phyloP scores from a whole-genome alignment of 2,113 vertebrate genomes.

The Pachypanchax playfairii region DNA sequence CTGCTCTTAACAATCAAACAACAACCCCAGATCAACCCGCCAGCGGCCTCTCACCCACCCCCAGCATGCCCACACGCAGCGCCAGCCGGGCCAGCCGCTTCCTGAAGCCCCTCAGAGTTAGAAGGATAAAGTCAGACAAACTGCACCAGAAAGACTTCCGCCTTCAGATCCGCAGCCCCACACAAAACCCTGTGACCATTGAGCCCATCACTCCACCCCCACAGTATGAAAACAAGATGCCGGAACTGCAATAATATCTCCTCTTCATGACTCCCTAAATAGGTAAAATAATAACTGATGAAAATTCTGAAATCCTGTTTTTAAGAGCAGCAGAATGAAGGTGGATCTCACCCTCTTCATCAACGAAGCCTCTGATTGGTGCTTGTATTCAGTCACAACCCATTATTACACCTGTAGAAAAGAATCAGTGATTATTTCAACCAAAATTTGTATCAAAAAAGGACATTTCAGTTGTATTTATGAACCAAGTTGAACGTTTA shows the following conservation, averaged over 20 bases:
- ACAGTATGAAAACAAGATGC: constrained; percentile 84
- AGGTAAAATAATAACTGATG: constrained; percentile 20
- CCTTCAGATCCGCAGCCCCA: constrained; percentile 76
- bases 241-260: constrained; percentile 58
- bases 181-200: constrained; percentile 78
- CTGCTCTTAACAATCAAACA: background rate
- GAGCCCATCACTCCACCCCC: constrained; percentile 95
- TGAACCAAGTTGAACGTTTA: constrained; percentile 5
- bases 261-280: background rate
- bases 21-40: background rate
- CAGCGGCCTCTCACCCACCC: rapidly evolving
- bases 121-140: constrained; percentile 94
- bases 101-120: constrained; percentile 87
- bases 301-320: constrained; percentile 31
- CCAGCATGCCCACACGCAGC: constrained; percentile 70
- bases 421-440: background rate
- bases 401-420: constrained; percentile 3
- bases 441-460: constrained; percentile 6
- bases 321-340: background rate
- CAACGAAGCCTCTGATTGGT: constrained; percentile 11
- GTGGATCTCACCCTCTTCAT: constrained; percentile 4
- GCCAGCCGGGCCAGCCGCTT: constrained; percentile 82
- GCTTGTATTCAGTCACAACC: constrained; percentile 32
- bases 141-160: constrained; percentile 91
- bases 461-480: constrained; percentile 38